Evolutionary conservation across 2,113 vertebrate species (phyloP), one percentile per base, ranked within the genome.

Genomic region (Felis chaus): DNA sequence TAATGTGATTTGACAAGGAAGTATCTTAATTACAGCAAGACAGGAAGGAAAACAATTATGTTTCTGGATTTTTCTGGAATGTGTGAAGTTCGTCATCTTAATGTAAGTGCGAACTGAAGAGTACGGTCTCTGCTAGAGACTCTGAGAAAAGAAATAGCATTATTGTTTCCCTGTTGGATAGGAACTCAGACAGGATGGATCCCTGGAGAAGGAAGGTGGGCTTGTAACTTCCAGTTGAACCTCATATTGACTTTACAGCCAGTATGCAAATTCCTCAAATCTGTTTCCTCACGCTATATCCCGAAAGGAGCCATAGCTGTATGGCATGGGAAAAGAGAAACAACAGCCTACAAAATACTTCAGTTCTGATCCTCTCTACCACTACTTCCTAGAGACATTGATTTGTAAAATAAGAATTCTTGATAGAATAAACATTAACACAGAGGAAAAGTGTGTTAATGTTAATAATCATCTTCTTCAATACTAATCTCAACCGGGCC

Each of bases 51-150:
- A 93, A 79, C 41, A 94, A 74, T 36, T 36, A 27, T 69, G 61
- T 31, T 89, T 88, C 94, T 73, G 36, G 41, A 95, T 89, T 94
- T 78, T 82, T 63, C 48, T 79, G 55, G 55, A 91, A 88, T 45
- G 12, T 39, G 68, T 83, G 39, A 86, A 36, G 31, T 94, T 63
- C 79, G 92, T 41, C 25, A 12, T 18, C n/a, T 96, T 74, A 55
- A 74, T 63, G 39, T 71, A 74, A 79, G 8, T 31, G 45, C 48
- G 63, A 76, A 86, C 85, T 41, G 29, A 86, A 57, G 16, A 84
- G 45, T 55, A 9, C 7, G 11, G 7, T 78, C 33, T 74, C 84
- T 16, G 14, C 31, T 7, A 3, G 3, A 53, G 41, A 83, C 55
- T 66, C 68, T 19, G 61, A 74, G 41, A 48, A 73, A 76, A 82